These are phyloP conservation scores for Sinocyclocheilus anshuiensis DNA, from an alignment of 2,113 vertebrate species.

Conservation along the genomic window DNA sequence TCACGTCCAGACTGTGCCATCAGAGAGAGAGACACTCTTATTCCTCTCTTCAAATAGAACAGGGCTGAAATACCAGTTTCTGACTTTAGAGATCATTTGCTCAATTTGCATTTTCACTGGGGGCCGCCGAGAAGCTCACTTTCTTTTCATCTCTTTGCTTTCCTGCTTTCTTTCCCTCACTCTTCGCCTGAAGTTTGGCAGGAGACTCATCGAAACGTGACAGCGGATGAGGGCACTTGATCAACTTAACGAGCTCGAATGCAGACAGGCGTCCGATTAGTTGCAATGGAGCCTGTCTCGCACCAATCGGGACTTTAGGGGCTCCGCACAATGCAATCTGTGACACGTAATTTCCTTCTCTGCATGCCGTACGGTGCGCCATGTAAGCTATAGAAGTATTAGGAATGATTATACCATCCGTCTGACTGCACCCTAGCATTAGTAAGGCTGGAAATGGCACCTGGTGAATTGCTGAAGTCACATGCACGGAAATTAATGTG, in stretches of 20 bases:
- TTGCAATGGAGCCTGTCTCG: conserved; percentile 13
- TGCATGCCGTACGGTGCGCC: neutral
- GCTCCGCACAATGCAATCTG: conserved; percentile 29
- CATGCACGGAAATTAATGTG: conserved; percentile 12
- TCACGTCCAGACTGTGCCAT: conserved; percentile 48
- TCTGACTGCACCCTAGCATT: neutral
- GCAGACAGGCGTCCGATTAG: conserved; percentile 54
- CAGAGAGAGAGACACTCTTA: conserved; percentile 50
- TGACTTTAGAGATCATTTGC: conserved; percentile 74
- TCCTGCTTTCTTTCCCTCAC: conserved; percentile 20
- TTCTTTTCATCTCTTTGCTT: conserved; percentile 66
- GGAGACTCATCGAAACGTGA: conserved; percentile 43
- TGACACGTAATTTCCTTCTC: conserved; percentile 21
- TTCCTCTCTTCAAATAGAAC: conserved; percentile 68
- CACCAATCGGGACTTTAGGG: neutral
- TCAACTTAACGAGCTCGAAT: conserved; percentile 68
- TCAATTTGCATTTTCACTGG: conserved; percentile 74
- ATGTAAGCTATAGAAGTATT: conserved; percentile 36
- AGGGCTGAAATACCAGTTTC: conserved; percentile 68
- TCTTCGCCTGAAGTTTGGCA: conserved; percentile 61
- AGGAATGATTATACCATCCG: conserved; percentile 37
- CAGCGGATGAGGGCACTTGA: conserved; percentile 66
- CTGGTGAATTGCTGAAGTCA: conserved; percentile 18
- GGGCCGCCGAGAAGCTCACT: conserved; percentile 66
- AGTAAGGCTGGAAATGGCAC: conserved; percentile 36